phyloP scores from a whole-genome alignment of 2,113 vertebrate genomes.

The Gambusia holbrooki region DNA sequence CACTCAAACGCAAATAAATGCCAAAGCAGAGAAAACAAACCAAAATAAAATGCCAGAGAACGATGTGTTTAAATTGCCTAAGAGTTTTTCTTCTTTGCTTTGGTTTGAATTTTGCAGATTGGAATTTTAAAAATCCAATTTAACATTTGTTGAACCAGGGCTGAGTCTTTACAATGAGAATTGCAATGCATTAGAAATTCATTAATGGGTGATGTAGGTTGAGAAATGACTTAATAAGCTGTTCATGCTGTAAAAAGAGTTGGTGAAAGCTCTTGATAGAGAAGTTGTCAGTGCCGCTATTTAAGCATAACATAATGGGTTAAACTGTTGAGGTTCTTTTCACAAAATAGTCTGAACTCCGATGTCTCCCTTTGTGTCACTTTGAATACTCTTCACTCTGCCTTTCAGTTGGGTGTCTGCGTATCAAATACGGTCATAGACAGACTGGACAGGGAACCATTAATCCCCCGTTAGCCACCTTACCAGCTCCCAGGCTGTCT shows the following conservation, averaged over 20 bases:
- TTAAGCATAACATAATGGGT: neutral
- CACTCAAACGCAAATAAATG: neutral
- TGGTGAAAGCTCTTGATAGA: neutral
- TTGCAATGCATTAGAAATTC: neutral
- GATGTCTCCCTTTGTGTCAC: neutral
- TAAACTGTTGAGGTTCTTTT: neutral
- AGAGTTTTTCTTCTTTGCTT: neutral
- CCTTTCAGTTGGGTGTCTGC: neutral
- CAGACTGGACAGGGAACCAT: constrained; percentile 7
- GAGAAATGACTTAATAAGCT: neutral
- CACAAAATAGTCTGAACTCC: neutral
- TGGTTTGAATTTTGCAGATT: neutral
- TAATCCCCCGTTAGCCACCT: constrained; percentile 4
- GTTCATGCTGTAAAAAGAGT: neutral
- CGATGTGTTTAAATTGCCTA: neutral
- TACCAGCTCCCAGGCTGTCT: neutral
- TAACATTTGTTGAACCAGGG: neutral
- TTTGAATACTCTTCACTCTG: neutral
- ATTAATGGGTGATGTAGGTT: neutral
- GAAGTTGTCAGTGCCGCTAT: neutral
- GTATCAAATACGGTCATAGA: neutral
- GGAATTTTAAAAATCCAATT: neutral
- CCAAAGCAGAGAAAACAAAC: neutral
- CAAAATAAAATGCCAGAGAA: neutral
- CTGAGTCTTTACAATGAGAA: no score